Conservation (phyloP, 2,113 vertebrate genomes). For the Sitta europaea region DNA sequence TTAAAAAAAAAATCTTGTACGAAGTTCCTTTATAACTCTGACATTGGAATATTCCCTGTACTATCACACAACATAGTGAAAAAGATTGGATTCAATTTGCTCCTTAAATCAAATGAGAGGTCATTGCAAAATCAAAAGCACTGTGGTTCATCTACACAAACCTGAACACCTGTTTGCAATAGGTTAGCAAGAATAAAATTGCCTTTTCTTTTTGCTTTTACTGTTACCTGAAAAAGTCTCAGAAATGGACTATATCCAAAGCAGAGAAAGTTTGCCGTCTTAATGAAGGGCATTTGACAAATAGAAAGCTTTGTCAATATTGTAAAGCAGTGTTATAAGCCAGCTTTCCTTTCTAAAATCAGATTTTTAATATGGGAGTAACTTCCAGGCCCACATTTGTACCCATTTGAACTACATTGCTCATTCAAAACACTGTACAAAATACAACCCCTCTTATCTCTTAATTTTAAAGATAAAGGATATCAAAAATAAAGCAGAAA, state of each 20-base stretch:
- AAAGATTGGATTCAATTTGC: background rate
- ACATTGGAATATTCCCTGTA: background rate
- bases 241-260: background rate
- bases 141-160: background rate
- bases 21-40: background rate
- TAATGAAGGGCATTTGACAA: background rate
- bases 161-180: background rate
- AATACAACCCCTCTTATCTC: background rate
- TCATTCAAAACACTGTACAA: background rate
- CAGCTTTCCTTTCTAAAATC: background rate
- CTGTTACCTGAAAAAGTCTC: background rate
- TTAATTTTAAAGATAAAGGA: background rate
- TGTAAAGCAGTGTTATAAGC: background rate
- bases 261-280: background rate
- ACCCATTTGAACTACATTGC: background rate
- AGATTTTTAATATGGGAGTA: background rate
- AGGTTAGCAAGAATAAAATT: background rate
- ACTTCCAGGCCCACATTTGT: background rate
- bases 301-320: background rate
- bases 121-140: background rate
- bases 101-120: background rate
- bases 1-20: background rate
- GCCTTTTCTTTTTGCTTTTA: background rate
- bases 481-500: background rate
- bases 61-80: background rate